phyloP scores from a whole-genome alignment of 1,140 invertebrate species.

The Hycleus phaleratus region DNA sequence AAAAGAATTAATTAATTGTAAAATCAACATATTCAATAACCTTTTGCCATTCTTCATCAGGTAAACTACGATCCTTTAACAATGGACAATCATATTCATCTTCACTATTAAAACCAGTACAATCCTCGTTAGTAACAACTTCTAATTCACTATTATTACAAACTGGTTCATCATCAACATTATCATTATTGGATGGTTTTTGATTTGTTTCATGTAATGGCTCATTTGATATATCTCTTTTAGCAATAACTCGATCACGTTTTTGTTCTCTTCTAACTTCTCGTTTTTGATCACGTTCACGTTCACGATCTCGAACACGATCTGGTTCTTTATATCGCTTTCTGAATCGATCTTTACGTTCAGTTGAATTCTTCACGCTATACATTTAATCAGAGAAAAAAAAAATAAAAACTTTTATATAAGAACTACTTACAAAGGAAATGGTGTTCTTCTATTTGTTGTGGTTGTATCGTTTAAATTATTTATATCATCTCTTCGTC shows the following conservation, averaged over 20 bases:
- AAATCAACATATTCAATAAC: conserved; percentile 15
- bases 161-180: conserved; percentile 20
- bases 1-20: not conserved
- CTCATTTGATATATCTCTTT: conserved; percentile 27
- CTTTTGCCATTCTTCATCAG: conserved; percentile 39
- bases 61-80: conserved; percentile 27
- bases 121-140: conserved; percentile 32
- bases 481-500: conserved; percentile 33
- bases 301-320: conserved; percentile 30
- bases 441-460: conserved; percentile 28
- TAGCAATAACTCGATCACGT: conserved; percentile 28
- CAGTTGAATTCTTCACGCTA: conserved; percentile 17
- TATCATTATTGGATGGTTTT: conserved; percentile 19
- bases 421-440: conserved; percentile 27
- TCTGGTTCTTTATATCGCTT: conserved; percentile 36
- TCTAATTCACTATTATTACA: conserved; percentile 30
- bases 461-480: conserved; percentile 26
- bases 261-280: conserved; percentile 31
- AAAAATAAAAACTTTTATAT: not conserved
- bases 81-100: conserved; percentile 38
- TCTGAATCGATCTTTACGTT: conserved; percentile 34
- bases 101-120: conserved; percentile 40
- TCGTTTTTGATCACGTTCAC: conserved; percentile 31
- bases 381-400: not conserved
- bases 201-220: conserved; percentile 23